These are phyloP conservation scores for Rotaria macrura DNA, from an alignment of 2,888 invertebrate species.

Conservation along the genomic window DNA sequence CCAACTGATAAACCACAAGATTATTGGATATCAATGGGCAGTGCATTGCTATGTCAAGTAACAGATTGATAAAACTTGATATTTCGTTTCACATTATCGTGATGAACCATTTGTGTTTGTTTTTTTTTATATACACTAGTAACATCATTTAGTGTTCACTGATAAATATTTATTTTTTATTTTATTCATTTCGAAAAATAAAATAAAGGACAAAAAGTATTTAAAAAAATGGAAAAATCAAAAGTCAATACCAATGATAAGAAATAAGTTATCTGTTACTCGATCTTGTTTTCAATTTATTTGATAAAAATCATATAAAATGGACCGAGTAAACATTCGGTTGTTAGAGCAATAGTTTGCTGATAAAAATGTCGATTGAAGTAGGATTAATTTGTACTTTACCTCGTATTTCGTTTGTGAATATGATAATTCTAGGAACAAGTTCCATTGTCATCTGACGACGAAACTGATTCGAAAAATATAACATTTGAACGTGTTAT, in stretches of 20 bases:
- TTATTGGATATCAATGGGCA: slow-evolving; percentile 78
- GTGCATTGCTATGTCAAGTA: slow-evolving; percentile 71
- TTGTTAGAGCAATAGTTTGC: background rate
- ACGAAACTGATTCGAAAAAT: background rate
- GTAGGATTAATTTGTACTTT: background rate
- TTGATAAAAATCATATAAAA: background rate
- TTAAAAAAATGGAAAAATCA: background rate
- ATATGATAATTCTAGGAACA: background rate
- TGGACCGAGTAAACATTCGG: background rate
- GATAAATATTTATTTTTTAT: background rate
- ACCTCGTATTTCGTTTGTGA: too few relatives aligned
- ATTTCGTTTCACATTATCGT: background rate
- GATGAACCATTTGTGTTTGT: background rate
- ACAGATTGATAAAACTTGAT: slow-evolving; percentile 55
- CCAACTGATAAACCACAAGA: slow-evolving; percentile 57
- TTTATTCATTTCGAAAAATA: background rate
- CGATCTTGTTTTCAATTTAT: background rate
- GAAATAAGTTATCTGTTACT: background rate
- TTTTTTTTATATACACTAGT: background rate
- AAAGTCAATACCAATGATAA: background rate
- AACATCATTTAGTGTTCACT: background rate
- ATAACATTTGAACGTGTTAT: background rate
- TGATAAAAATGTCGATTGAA: background rate
- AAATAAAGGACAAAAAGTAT: too few relatives aligned
- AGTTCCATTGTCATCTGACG: background rate